These are phyloP conservation scores for Tuberolachnus salignus DNA, from an alignment of 2,888 invertebrate genomes.

Conservation along the genomic window DNA sequence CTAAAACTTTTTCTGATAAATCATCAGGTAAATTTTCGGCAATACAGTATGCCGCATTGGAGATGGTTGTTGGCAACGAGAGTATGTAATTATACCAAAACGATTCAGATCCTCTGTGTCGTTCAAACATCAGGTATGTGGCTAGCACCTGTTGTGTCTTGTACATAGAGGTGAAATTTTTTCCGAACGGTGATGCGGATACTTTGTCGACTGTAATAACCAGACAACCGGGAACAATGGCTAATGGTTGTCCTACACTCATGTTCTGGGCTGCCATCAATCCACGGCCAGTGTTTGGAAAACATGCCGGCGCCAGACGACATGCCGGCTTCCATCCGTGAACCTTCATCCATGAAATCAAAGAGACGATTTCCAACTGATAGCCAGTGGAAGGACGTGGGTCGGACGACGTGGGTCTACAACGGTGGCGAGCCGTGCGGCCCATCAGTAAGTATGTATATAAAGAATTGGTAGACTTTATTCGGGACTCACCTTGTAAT, in stretches of 20 bases:
- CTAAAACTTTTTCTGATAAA: slow-evolving; percentile 68
- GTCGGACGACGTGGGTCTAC: background rate
- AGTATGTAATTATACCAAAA: slow-evolving; percentile 72
- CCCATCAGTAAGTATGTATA: slow-evolving; percentile 25
- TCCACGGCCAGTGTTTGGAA: slow-evolving; percentile 76
- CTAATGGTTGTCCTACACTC: slow-evolving; percentile 64
- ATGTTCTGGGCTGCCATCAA: slow-evolving; percentile 70
- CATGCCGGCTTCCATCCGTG: slow-evolving; percentile 68
- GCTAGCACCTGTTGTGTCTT: slow-evolving; percentile 76
- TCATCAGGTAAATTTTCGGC: slow-evolving; percentile 62
- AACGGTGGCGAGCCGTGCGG: slow-evolving; percentile 46
- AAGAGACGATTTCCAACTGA: slow-evolving; percentile 32
- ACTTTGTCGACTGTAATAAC: slow-evolving; percentile 60
- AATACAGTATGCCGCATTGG: slow-evolving; percentile 72
- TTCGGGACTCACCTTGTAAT: slow-evolving; percentile 49
- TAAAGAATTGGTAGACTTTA: slow-evolving; percentile 49
- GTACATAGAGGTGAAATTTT: slow-evolving; percentile 60
- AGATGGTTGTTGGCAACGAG: slow-evolving; percentile 72
- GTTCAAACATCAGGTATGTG: slow-evolving; percentile 75
- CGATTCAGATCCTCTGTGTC: slow-evolving; percentile 66
- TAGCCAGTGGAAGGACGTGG: slow-evolving; percentile 22
- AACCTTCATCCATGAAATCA: slow-evolving; percentile 65
- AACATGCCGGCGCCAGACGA: slow-evolving; percentile 68
- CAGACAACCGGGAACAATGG: slow-evolving; percentile 59
- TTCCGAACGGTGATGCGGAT: slow-evolving; percentile 59